Evolutionary conservation across 2,113 vertebrate genomes (phyloP).

Genomic region (Cyphomyrus discorhynchus): DNA sequence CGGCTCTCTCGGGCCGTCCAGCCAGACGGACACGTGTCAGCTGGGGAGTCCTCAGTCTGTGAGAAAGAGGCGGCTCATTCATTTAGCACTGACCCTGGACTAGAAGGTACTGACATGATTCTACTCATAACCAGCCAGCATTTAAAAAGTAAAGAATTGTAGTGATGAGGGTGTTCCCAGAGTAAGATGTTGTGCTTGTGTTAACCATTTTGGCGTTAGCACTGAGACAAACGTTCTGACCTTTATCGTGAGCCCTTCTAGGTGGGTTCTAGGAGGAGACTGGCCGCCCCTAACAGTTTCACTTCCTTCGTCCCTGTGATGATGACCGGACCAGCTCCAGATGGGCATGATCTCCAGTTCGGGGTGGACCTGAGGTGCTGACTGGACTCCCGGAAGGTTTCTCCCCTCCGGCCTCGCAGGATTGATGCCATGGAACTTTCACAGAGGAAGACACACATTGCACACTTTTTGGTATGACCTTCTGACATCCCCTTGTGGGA

Average conservation of each 20-base stretch:
- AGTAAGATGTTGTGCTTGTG: background rate
- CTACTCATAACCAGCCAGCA: background rate
- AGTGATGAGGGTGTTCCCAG: background rate
- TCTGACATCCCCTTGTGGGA: background rate
- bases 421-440: slow-evolving; percentile 53
- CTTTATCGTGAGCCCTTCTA: slow-evolving; percentile 30
- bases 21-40: slow-evolving; percentile 42
- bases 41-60: slow-evolving; percentile 31
- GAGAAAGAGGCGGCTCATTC: background rate
- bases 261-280: slow-evolving; percentile 18
- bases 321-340: slow-evolving; percentile 32
- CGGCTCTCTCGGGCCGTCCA: slow-evolving; percentile 51
- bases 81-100: background rate
- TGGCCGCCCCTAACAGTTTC: slow-evolving; percentile 38
- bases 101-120: background rate
- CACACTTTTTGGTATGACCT: background rate
- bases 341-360: slow-evolving; percentile 28
- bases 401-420: slow-evolving; percentile 44
- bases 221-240: slow-evolving; percentile 20
- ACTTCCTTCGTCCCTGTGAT: slow-evolving; percentile 10
- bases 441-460: background rate
- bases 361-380: slow-evolving; percentile 26
- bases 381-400: background rate
- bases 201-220: background rate
- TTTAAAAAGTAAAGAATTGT: background rate